Conservation (phyloP, 2,888 invertebrate species). For the Aphodius sticticus region DNA sequence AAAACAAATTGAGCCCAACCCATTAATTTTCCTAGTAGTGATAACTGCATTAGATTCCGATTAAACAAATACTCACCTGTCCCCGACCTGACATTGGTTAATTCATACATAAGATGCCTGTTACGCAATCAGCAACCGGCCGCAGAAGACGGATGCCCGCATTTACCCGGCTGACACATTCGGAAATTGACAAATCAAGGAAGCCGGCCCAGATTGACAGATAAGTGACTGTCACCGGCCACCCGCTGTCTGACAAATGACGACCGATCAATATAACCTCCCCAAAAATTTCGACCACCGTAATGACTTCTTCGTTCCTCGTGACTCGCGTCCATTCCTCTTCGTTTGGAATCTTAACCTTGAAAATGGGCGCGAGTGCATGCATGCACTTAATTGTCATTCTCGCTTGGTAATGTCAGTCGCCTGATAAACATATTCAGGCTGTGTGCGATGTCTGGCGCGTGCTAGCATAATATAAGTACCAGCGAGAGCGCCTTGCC, state of each 20-base stretch:
- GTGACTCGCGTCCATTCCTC: conserved; percentile 28
- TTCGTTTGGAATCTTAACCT: conserved; percentile 30
- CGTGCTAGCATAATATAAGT: conserved; percentile 50
- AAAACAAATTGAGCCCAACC: too few species aligned
- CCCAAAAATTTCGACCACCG: not conserved
- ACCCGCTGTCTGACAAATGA: conserved; percentile 44
- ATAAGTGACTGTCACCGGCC: conserved; percentile 46
- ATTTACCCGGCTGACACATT: conserved; percentile 45
- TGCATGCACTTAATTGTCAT: conserved; percentile 39
- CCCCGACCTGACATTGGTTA: conserved; percentile 6
- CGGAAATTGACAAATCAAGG: conserved; percentile 47
- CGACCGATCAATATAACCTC: conserved; percentile 40
- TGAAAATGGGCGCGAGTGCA: conserved; percentile 26
- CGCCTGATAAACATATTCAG: conserved; percentile 49
- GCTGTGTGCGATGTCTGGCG: conserved; percentile 54
- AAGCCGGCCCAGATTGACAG: conserved; percentile 45
- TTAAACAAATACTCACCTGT: not conserved
- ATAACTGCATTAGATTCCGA: not conserved
- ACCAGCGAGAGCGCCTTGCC: conserved; percentile 47
- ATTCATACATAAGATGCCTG: conserved; percentile 10
- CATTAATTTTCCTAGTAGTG: not conserved
- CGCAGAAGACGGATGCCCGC: conserved; percentile 42
- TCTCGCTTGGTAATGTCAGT: conserved; percentile 39
- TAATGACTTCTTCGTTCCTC: not conserved
- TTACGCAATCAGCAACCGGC: conserved; percentile 29